Evolutionary conservation across 2,888 invertebrate genomes (phyloP), one percentile per base, ranked within the genome.

Genomic region (Hirtodrosophila trivittata): DNA sequence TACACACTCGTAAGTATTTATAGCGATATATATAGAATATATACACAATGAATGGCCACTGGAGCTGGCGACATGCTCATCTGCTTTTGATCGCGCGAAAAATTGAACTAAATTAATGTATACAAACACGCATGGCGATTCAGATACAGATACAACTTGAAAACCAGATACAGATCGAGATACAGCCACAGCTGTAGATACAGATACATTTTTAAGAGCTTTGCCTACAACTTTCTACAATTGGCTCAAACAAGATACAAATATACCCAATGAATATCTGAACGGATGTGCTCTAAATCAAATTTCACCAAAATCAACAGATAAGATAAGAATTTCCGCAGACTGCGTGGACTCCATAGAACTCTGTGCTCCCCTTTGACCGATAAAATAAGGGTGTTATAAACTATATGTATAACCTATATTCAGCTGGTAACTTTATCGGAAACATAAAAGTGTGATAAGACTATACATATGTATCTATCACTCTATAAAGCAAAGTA

Each of bases 31-130:
- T 18, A 42, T 46, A 46, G 25, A 25, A 25, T 51, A 26, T 47
- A 49, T 51, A 50, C 63, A 78, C 64, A 78, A 73, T 78, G 66
- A 18, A 26, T 12, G 28, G 10, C 35, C 46, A 43, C 18, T 21
- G 18, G 54, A 58, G 33, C 68, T 47, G 68, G n/a, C 68, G 81
- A 83, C 76, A 83, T 83, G 81, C 78, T 84, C 84, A 81, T 83
- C 84, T 81, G 85, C 63, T 80, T 74, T 70, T 72, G 86, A 86
- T 80, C 86, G 83, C 86, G 83, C 83, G 64, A 82, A 83, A 86
- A 86, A 82, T 82, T 82, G 66, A 86, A 86, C 86, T 80, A 77
- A 83, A 86, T 83, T 86, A 83, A 86, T 85, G 85, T 72, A 66
- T 42, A 67, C 65, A 49, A 68, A 72, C 85, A 80, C 82, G 85